A percentile compares a stretch with the other conserved stretches of the same genome.
These are phyloP conservation scores for Bellardia pandia DNA, from an alignment of 2,888 invertebrate species.

Conservation along the genomic window DNA sequence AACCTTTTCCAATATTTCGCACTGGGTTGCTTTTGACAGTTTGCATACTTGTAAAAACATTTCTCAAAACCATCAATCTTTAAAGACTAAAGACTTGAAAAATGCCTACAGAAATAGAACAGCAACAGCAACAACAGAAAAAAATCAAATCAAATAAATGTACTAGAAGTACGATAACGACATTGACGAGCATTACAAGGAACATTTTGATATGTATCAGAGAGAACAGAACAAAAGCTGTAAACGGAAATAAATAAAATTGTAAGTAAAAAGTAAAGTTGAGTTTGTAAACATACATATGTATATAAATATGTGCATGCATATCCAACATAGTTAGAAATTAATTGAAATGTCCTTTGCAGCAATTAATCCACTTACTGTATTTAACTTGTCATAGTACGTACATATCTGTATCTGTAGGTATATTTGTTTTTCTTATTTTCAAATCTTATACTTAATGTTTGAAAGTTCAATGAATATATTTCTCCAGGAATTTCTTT, in stretches of 20 bases:
- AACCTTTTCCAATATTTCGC: not conserved
- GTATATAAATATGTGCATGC: too few relatives aligned
- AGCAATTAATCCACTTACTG: constrained; percentile 75
- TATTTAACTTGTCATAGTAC: constrained; percentile 69
- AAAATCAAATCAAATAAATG: constrained; percentile 12
- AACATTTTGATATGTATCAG: not conserved
- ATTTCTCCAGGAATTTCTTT: constrained; percentile 25
- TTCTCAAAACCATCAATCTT: constrained; percentile 53
- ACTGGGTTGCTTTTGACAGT: not conserved
- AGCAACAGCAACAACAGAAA: not conserved
- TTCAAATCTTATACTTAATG: constrained; percentile 23
- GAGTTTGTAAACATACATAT: not conserved
- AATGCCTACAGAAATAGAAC: constrained; percentile 52
- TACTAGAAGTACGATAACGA: not conserved
- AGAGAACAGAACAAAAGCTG: not conserved
- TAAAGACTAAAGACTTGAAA: constrained; percentile 35
- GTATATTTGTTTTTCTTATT: constrained; percentile 17
- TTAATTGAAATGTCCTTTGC: constrained; percentile 76
- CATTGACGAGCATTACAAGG: constrained; percentile 17
- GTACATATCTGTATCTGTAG: constrained; percentile 32
- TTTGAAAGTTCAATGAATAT: constrained; percentile 10
- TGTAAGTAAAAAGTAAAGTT: constrained; percentile 23
- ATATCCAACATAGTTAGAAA: constrained; percentile 41
- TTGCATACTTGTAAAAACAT: not conserved
- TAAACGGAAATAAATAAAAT: constrained; percentile 35